These are phyloP conservation scores for Oncorhynchus keta DNA, from an alignment of 2,113 vertebrate species.

Conservation along the genomic window DNA sequence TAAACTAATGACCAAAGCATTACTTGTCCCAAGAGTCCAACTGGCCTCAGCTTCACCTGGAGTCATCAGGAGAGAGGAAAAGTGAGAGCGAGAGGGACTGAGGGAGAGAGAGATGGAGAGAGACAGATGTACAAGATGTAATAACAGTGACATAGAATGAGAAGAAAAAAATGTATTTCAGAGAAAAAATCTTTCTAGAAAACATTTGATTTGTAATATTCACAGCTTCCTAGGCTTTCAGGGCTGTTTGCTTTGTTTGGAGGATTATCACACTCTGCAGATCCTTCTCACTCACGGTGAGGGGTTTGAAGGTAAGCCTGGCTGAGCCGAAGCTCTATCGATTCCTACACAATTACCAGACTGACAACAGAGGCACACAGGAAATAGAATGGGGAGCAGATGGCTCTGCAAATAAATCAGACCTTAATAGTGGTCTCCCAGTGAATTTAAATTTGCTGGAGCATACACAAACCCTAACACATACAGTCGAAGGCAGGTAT, in stretches of 20 bases:
- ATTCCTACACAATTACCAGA: conserved; percentile 23
- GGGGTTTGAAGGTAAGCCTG: conserved; percentile 28
- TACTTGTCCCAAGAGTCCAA: too few relatives aligned
- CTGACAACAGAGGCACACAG: background rate
- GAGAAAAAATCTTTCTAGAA: background rate
- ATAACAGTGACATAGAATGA: background rate
- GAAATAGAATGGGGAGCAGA: conserved; percentile 26
- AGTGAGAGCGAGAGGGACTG: background rate
- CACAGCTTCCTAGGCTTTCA: conserved; percentile 19
- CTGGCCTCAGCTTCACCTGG: too few relatives aligned
- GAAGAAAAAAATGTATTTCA: conserved; percentile 25
- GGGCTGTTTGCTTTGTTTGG: conserved; percentile 19
- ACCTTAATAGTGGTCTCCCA: conserved; percentile 40
- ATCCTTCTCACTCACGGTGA: conserved; percentile 35
- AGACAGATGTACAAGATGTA: background rate
- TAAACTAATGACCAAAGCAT: too few relatives aligned
- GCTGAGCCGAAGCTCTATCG: conserved; percentile 23
- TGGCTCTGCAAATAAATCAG: conserved; percentile 67
- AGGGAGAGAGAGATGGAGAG: background rate
- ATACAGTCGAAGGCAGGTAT: too few relatives aligned
- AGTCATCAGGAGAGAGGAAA: too few relatives aligned
- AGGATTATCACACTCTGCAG: conserved; percentile 34
- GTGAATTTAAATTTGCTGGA: conserved; percentile 59
- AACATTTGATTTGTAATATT: background rate
- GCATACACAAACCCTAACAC: conserved; percentile 27